Conservation (phyloP, 2,888 invertebrate genomes). For the Capitulum mitella region DNA sequence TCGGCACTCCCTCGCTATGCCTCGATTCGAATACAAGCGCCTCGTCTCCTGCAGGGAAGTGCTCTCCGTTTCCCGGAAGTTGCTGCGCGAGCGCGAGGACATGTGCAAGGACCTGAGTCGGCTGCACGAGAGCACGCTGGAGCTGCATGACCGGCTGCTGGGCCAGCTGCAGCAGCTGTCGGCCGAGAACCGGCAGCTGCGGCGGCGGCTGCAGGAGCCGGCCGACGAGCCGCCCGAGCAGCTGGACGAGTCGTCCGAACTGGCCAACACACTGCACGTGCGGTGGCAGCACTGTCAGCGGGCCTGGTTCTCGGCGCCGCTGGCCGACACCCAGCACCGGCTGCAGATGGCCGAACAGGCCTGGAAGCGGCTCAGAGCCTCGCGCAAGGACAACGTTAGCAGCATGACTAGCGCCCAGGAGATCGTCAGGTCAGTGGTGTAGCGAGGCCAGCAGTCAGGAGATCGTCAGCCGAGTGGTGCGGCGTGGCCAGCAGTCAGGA, state of each 20-base stretch:
- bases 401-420: conserved; percentile 36
- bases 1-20: too few relatives aligned
- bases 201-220: conserved; percentile 1
- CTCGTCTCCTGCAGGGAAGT: conserved; percentile 38
- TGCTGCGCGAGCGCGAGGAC: conserved; percentile 43
- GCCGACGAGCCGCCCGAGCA: conserved; percentile 27
- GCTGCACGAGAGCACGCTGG: conserved; percentile 38
- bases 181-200: conserved; percentile 28
- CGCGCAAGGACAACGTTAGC: conserved; percentile 35
- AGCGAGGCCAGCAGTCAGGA: not conserved
- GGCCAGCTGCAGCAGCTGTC: conserved; percentile 24
- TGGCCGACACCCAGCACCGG: conserved; percentile 39
- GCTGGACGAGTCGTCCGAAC: conserved; percentile 36
- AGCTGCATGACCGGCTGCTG: conserved; percentile 36
- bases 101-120: conserved; percentile 38
- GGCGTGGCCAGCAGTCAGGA: too few relatives aligned
- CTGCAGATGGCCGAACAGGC: conserved; percentile 40
- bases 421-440: conserved; percentile 35
- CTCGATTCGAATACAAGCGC: too few relatives aligned
- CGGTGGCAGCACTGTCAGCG: conserved; percentile 38
- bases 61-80: conserved; percentile 40
- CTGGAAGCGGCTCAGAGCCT: conserved; percentile 38
- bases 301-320: conserved; percentile 38
- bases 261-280: conserved; percentile 37
- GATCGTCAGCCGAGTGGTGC: too few relatives aligned